Evolutionary conservation across 64 coral and sea anemone genomes (phyloP), one percentile per base, ranked within the genome.

Genomic region (Acropora yongei): DNA sequence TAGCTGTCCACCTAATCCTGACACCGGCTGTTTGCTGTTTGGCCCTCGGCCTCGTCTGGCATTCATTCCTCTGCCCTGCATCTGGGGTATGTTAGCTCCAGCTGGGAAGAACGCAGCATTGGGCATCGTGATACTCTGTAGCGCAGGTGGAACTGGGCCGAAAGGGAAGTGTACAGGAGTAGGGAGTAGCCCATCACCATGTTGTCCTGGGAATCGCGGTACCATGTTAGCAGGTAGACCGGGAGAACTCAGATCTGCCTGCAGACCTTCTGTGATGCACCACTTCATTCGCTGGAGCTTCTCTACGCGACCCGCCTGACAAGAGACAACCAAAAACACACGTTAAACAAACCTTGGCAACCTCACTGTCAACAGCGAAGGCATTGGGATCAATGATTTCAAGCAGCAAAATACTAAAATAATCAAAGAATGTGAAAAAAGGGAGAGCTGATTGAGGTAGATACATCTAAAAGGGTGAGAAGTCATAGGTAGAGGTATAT

Each of bases 251-350:
- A 85, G 72, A 16, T 98, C 96, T 77, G 86, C 76, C 4, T 87
- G 90, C 18, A 98, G 80, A 2, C 93, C 93, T 43, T 98, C 96
- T 6, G 86, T 95, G 41, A 98, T 98, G 44, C 96, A 98, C 96
- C 96, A 98, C 41, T 49, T 92, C 87, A 98, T 93, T 4, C 96
- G 75, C 74, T 98, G 83, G 0, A 98, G 87, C 57, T 98, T 98
- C 72, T 98, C 96, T 41, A 98, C 88, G 76, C 96, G 93, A 16
- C 80, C 93, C 87, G 76, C 78, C 96, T 98, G 48, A 55, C 73
- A 14, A 41, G 79, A 73, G 60, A 74, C 78, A 18, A 75, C 6
- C 41, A 77, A 41, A 9, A 4, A 1, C 1, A 76, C 41, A 40
- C 43, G 67, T 84, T 39, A 74, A 2, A 57, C 18, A 60, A 60